Evolutionary conservation across 2,888 invertebrate species (phyloP), one percentile per base, ranked within the genome.

Genomic region (Subacronicta megacephala): DNA sequence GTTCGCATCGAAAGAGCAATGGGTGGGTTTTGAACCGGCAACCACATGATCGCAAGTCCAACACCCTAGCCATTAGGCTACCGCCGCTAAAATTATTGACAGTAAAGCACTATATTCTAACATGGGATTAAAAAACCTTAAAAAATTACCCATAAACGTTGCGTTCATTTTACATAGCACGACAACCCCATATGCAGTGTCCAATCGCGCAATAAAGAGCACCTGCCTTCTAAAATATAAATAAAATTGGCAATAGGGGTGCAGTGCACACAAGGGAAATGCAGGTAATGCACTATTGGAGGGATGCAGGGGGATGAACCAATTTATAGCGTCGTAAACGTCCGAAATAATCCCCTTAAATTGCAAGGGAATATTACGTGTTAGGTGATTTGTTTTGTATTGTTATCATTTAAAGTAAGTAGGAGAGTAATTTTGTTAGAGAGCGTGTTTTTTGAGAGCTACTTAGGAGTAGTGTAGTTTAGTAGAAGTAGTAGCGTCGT

Each of bases 301-400:
- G 37, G 55, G 40, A 47, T 61, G 62, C 44, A 57, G 55, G 55
- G 78, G 76, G 75, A 67, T 83, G 83, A 78, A 81, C 72, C 65
- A 84, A 88, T 87, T 86, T 88, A 87, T 85, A 62, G 81, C 82
- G 58, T 82, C 83, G 85, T 88, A 88, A 87, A 87, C 73, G 84
- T 87, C 81, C 53, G 52, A 59, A 36, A 75, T 83, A 82, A 85
- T 85, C 85, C 84, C 72, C 79, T 81, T 80, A 84, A 83, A 87
- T 84, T 81, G 81, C 75, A 63, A 49, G 33, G 63, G 63, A 47
- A 46, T 56, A 43, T 42, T 57, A 45, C 41, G 29, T 49, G 41
- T 38, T 41, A 54, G 66, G 70, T 58, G 44, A 72, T 72, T 72
- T 70, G 70, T 72, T 67, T 62, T 47, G 53, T 67, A 61, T 50